phyloP scores from a whole-genome alignment of 2,888 invertebrate species.

The Mactromeris polynyma region DNA sequence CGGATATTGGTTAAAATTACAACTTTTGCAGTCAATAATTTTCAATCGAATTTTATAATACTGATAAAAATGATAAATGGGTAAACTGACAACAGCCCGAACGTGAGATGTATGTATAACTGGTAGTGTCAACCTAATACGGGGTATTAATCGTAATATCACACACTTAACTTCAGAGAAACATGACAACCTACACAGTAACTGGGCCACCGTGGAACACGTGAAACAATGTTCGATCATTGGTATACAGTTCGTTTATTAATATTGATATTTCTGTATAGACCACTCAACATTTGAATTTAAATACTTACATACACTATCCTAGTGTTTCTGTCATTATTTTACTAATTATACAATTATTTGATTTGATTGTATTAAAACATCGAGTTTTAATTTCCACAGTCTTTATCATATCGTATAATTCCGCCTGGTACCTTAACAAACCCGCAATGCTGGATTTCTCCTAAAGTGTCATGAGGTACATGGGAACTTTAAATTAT shows the following conservation, averaged over 20 bases:
- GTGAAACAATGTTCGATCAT: background rate
- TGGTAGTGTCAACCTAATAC: slow-evolving; percentile 30
- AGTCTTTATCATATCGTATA: too few relatives aligned
- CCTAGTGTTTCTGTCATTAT: too few relatives aligned
- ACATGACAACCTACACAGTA: background rate
- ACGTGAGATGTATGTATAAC: slow-evolving; percentile 9
- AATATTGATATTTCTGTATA: too few relatives aligned
- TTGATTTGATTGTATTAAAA: too few relatives aligned
- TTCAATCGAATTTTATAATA: slow-evolving; percentile 38
- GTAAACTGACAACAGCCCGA: background rate
- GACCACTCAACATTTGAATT: too few relatives aligned
- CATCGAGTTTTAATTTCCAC: too few relatives aligned
- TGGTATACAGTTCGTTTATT: background rate
- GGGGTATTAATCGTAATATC: slow-evolving; percentile 28
- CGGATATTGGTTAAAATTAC: slow-evolving; percentile 27
- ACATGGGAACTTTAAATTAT: too few relatives aligned
- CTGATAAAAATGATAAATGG: slow-evolving; percentile 40
- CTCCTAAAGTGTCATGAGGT: too few relatives aligned
- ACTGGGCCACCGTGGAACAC: background rate
- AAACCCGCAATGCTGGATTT: too few relatives aligned
- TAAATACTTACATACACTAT: too few relatives aligned
- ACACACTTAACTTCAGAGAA: slow-evolving; percentile 37
- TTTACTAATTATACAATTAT: too few relatives aligned
- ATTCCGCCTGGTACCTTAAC: too few relatives aligned
- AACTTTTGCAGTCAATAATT: slow-evolving; percentile 38